A percentile compares a stretch with the other conserved stretches of the same genome.
Evolutionary conservation across 2,888 invertebrate genomes (phyloP).

Genomic region (Orthosia cruda): DNA sequence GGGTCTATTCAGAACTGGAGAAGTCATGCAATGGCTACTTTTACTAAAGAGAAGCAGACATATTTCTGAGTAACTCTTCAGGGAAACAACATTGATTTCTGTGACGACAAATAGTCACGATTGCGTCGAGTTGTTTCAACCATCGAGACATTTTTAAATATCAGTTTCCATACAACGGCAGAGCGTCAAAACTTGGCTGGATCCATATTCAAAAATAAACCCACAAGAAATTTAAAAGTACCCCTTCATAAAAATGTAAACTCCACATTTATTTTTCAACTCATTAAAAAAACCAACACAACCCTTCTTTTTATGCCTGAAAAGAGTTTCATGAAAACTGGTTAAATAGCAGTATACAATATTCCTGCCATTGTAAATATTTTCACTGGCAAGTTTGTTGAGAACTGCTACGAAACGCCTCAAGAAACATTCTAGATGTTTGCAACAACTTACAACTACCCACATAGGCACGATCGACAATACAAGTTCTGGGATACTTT

Average conservation of each 20-base stretch:
- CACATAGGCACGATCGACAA: conserved; percentile 20
- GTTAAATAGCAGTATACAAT: conserved; percentile 40
- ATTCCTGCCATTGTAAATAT: conserved; percentile 56
- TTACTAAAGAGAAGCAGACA: no score
- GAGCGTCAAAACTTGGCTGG: no score
- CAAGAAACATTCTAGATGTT: conserved; percentile 50
- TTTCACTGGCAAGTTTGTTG: conserved; percentile 47
- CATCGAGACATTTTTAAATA: no score
- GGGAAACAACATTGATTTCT: no score
- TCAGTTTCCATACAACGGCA: no score
- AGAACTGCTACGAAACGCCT: conserved; percentile 36
- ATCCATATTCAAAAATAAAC: neutral
- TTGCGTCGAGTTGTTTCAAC: no score
- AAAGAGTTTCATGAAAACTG: conserved; percentile 25
- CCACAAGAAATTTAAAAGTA: neutral
- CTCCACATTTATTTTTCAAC: neutral
- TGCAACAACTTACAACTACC: conserved; percentile 34
- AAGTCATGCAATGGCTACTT: no score
- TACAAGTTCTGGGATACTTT: conserved; percentile 34
- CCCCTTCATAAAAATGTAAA: neutral
- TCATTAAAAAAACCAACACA: neutral
- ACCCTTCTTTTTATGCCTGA: neutral
- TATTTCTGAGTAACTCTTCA: no score
- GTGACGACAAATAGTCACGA: no score
- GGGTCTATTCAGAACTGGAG: no score